phyloP scores from a whole-genome alignment of 1,140 invertebrate genomes.

The Elymnias hypermnestra region DNA sequence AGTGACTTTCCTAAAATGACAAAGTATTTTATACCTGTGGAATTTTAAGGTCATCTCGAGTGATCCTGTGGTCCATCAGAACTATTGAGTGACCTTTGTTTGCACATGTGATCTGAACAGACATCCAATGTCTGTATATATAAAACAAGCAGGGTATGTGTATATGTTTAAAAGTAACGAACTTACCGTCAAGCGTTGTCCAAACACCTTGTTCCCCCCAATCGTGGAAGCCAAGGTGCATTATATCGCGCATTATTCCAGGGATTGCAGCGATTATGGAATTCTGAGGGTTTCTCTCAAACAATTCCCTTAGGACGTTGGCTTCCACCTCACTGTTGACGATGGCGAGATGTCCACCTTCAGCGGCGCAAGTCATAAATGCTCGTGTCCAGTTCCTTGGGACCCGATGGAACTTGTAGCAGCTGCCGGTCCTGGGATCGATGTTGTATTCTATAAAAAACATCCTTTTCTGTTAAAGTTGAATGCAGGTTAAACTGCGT shows the following conservation, averaged over 20 bases:
- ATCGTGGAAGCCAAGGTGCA: conserved; percentile 26
- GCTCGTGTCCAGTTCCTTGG: conserved; percentile 24
- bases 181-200: conserved; percentile 29
- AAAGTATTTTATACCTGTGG: too few relatives aligned
- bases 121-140: too few relatives aligned
- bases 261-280: conserved; percentile 1
- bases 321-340: conserved; percentile 21
- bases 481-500: neutral
- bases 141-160: neutral
- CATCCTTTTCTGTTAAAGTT: too few relatives aligned
- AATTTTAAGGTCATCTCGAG: too few relatives aligned
- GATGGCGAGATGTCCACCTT: conserved; percentile 22
- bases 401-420: conserved; percentile 27
- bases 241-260: conserved; percentile 14
- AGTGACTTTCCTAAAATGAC: conserved; percentile 16
- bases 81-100: too few relatives aligned
- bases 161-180: too few relatives aligned
- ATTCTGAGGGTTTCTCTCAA: conserved; percentile 6
- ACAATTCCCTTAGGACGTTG: conserved; percentile 14
- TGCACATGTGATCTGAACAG: too few relatives aligned
- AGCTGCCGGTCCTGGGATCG: conserved; percentile 16
- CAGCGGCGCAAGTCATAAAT: conserved; percentile 20
- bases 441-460: conserved; percentile 19
- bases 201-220: conserved; percentile 22
- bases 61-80: too few relatives aligned